Evolutionary conservation across 2,797 vertebrate species (phyloP), one percentile per base, ranked within the genome.

Genomic region (Chromobotia macracanthus): DNA sequence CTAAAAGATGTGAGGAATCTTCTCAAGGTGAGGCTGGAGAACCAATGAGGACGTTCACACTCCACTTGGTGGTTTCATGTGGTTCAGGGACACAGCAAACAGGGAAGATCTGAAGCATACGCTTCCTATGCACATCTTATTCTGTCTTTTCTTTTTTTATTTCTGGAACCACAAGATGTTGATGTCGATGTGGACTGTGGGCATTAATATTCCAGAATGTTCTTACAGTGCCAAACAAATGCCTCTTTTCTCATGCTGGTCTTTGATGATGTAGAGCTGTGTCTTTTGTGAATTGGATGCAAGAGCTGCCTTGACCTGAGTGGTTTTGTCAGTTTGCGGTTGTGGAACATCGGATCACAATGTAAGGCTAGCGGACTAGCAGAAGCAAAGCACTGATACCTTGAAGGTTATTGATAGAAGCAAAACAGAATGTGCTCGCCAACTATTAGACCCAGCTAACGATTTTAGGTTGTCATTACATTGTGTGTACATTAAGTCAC

Each of bases 131-230:
- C 71, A 74, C 46, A 69, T 72, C 61, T 19, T 65, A 77, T 60
- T 64, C 79, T 75, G 60, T 68, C 71, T 70, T 48, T 38, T 77
- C 68, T 80, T 71, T 15, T 15, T 58, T 23, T 3, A 2, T 55
- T 60, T 84, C 28, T 60, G 48, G 28, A 80, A 70, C 9, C 44
- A 35, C 53, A 70, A 69, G 77, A 80, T 82, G 77, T 65, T 80
- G 77, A 7, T 71, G 72, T 61, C 41, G 63, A 82, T 53, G 38
- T 55, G 72, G 66, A 82, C n/a, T 38, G 70, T 21, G 16, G 2
- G n/a, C 60, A 79, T 86, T 78, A 85, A 72, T 80, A 83, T 76
- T 82, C 55, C 75, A 75, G 55, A 64, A 69, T 79, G 72, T 79
- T 76, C 73, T 69, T 78, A 56, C 15, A 31, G 38, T 58, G 41